phyloP scores from a whole-genome alignment of 2,113 vertebrate genomes.

The Mystacornis crossleyi region DNA sequence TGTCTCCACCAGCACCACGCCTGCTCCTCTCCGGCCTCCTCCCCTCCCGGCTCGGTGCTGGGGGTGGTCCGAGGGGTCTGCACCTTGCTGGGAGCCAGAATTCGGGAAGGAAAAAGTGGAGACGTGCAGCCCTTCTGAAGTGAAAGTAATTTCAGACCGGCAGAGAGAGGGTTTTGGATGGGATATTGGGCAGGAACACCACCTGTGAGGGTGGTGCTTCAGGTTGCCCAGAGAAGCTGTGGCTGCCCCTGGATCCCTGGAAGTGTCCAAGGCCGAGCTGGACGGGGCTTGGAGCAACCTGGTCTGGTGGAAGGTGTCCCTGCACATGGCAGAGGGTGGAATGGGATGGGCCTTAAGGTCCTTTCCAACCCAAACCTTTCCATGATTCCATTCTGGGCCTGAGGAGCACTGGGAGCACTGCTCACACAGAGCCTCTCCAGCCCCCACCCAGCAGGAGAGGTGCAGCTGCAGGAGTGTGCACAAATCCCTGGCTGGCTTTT shows the following conservation, averaged over 20 bases:
- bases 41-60: rapidly evolving
- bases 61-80: neutral
- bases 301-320: neutral
- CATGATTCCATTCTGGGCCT: neutral
- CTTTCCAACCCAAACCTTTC: neutral
- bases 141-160: neutral
- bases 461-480: neutral
- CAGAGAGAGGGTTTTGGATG: neutral
- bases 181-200: neutral
- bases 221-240: neutral
- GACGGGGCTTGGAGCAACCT: rapidly evolving
- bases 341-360: rapidly evolving
- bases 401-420: neutral
- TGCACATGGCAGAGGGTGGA: neutral
- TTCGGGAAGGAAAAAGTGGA: neutral
- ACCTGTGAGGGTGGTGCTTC: neutral
- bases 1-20: neutral
- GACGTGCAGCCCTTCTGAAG: neutral
- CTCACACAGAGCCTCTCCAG: neutral
- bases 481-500: neutral
- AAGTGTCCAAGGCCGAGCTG: neutral
- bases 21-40: neutral
- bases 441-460: rapidly evolving
- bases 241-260: neutral
- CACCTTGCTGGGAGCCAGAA: neutral